These are phyloP conservation scores for Geopemphigus sp. DNA, from an alignment of 1,140 invertebrate species.

Conservation along the genomic window DNA sequence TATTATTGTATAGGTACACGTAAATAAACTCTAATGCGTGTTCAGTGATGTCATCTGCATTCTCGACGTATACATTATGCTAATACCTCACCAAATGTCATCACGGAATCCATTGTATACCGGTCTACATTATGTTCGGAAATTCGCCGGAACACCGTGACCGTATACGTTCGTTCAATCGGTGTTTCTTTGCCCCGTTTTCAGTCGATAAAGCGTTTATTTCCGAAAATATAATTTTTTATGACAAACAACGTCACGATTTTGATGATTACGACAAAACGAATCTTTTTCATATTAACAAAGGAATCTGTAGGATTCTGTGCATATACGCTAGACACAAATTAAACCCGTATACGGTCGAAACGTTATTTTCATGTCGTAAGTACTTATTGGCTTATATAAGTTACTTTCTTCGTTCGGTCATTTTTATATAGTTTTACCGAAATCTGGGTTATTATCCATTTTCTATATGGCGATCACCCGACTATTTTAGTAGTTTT, in stretches of 20 bases:
- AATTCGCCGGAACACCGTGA: neutral
- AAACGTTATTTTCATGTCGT: too few species aligned
- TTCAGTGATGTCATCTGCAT: conserved; percentile 30
- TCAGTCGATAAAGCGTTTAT: neutral
- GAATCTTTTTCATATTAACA: neutral
- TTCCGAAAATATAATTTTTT: neutral
- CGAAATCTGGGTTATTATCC: neutral
- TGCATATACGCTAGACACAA: neutral
- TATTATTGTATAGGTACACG: neutral
- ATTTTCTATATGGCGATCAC: neutral
- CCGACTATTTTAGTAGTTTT: conserved; percentile 2
- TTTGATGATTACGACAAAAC: neutral
- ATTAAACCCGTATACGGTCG: neutral
- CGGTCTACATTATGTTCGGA: neutral
- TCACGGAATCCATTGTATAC: conserved; percentile 7
- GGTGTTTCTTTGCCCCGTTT: conserved; percentile 7
- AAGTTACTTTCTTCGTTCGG: too few species aligned
- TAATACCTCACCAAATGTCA: conserved; percentile 12
- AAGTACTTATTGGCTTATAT: too few species aligned
- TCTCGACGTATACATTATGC: conserved; percentile 16
- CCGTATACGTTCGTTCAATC: conserved; percentile 9
- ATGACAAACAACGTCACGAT: too few species aligned
- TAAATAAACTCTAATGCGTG: neutral
- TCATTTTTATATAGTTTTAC: neutral
- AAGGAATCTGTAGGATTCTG: neutral